A percentile compares a stretch with the other conserved stretches of the same genome.
Conservation (phyloP, 2,797 vertebrate species). For the Enteromius afrohamiltoni region DNA sequence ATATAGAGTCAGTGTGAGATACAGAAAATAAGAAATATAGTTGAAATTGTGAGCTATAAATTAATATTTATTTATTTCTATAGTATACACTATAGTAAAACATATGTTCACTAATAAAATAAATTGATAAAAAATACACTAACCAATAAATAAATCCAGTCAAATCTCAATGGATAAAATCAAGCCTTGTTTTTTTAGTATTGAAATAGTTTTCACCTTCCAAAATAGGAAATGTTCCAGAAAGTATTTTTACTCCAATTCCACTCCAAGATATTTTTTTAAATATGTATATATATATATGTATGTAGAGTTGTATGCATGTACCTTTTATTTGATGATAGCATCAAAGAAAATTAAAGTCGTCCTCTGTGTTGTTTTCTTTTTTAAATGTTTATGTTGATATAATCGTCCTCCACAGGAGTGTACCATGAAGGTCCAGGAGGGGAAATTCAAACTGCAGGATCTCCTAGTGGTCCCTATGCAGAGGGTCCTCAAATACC, state of each 20-base stretch:
- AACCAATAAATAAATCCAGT: background rate
- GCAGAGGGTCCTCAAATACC: conserved; percentile 97
- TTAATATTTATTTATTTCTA: background rate
- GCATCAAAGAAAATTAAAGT: background rate
- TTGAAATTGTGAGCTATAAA: background rate
- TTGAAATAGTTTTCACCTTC: background rate
- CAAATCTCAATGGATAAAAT: background rate
- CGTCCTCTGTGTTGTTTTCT: background rate
- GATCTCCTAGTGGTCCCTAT: conserved; percentile 97
- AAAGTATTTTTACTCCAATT: no score
- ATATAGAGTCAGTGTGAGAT: background rate
- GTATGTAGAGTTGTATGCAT: background rate
- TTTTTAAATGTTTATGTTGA: background rate
- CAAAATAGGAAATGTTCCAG: background rate
- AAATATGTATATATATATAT: no score
- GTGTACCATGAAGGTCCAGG: conserved; percentile 93
- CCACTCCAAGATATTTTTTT: no score
- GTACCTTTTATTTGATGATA: background rate
- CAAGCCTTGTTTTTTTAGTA: background rate
- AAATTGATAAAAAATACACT: background rate
- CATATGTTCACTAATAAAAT: background rate
- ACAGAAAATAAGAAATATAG: background rate
- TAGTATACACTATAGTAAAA: background rate
- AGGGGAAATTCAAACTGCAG: conserved; percentile 96
- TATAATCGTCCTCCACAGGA: conserved; percentile 70